Conservation (phyloP, 2,888 invertebrate genomes). For the Cancer borealis region DNA sequence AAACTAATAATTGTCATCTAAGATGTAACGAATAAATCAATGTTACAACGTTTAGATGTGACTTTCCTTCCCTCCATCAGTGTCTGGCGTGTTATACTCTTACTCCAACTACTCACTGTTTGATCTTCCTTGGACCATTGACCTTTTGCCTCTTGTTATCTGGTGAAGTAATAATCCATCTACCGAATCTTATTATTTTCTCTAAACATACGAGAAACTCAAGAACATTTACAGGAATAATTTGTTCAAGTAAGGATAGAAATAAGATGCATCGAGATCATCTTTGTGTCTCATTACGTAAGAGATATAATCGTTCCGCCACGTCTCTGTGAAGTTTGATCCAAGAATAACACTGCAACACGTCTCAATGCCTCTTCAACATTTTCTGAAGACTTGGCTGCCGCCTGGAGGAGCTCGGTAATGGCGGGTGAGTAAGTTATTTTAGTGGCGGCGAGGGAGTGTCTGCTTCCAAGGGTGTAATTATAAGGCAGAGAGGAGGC, state of each 20-base stretch:
- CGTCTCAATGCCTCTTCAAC: not conserved
- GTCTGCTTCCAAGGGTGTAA: slow-evolving; percentile 13
- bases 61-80: not conserved
- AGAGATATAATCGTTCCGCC: not conserved
- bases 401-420: slow-evolving; percentile 8
- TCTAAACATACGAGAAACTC: not conserved
- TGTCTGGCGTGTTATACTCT: not conserved
- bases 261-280: not conserved
- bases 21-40: not conserved
- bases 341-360: slow-evolving; percentile 6
- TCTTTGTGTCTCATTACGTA: not conserved
- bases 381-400: not conserved
- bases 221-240: not conserved
- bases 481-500: slow-evolving; percentile 24
- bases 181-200: not conserved
- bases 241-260: not conserved
- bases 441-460: not conserved
- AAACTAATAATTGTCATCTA: not conserved
- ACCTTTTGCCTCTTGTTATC: too few species aligned
- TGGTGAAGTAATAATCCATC: not conserved
- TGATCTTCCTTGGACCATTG: not conserved
- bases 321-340: not conserved
- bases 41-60: not conserved
- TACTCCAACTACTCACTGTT: not conserved
- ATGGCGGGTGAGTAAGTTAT: slow-evolving; percentile 34